Base-by-base conservation (phyloP, 2,113 vertebrate genomes). In the Istiophorus platypterus region DNA sequence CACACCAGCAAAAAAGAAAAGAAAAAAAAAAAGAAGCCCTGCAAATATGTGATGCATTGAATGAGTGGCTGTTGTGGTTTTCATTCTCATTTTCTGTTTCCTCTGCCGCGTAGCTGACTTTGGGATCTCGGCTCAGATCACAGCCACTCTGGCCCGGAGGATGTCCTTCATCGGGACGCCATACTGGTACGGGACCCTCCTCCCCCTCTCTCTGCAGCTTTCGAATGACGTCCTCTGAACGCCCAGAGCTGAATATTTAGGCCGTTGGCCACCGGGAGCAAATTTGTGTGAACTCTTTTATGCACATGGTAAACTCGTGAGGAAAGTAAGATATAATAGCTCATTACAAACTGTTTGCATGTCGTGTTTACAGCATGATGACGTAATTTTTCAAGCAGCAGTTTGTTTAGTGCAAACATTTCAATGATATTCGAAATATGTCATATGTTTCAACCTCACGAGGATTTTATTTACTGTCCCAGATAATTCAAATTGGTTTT, bases 121-220 rank as follows among this genome's bases (percentile, higher is more conserved):
- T 76, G 97, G 97, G 41, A 97, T 98, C 91, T 97, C 97, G 0
- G 97, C 97, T 5, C 97, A 98, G 91, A 97, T 98, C 47, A 97
- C 96, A 7, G 97, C 96, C 13, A 98, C 97, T 0, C 94, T 98
- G 84, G 96, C 97, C 12, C 94, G 96, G 5, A 93, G 97, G 37
- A 97, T 96, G 90, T 98, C 97, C 37, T 98, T 98, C 92, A 97
- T 98, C 0, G 97, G 97, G 56, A 98, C 97, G 0, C 97, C 97
- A 5, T 98, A 98, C 83, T 98, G 97, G 97, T 98, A 88, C 95
- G 93, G 5, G 15, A 42, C 15, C 6, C 31, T 29, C 24, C 63
- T 51, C 31, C 51, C 15, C 6, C 31, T 29, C 24, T 68, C 59
- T 41, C 18, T 41, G 10, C n/a, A 34, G 22, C 29, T 72, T 26